phyloP scores from a whole-genome alignment of 2,888 invertebrate genomes.

The Hirtodrosophila histrioides region DNA sequence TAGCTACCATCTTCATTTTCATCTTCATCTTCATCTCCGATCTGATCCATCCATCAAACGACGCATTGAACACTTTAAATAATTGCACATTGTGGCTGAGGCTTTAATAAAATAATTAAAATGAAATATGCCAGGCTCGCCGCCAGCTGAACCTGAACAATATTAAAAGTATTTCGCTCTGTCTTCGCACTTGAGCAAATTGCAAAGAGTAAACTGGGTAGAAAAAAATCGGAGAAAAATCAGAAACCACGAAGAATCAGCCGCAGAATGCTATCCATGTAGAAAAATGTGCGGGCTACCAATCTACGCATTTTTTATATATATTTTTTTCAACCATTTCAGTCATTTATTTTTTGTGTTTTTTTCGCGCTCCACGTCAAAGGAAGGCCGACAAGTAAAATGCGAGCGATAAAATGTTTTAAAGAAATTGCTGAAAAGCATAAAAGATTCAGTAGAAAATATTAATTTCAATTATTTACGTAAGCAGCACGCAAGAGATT shows the following conservation, averaged over 20 bases:
- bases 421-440: constrained; percentile 57
- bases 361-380: constrained; percentile 46
- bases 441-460: constrained; percentile 62
- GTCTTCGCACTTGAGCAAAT: constrained; percentile 54
- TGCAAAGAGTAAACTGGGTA: constrained; percentile 20
- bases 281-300: constrained; percentile 75
- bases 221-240: constrained; percentile 1
- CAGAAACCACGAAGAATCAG: constrained; percentile 37
- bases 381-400: constrained; percentile 60
- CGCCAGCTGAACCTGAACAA: constrained; percentile 31
- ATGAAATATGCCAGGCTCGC: constrained; percentile 61
- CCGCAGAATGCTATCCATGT: constrained; percentile 60
- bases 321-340: constrained; percentile 37
- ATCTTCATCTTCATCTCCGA: constrained; percentile 8
- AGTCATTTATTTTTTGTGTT: constrained; percentile 28
- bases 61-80: constrained; percentile 62
- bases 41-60: constrained; percentile 25
- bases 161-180: constrained; percentile 41
- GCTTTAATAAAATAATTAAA: constrained; percentile 77
- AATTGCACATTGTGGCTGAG: constrained; percentile 60
- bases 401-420: constrained; percentile 66
- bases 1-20: not conserved
- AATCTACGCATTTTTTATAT: constrained; percentile 79
- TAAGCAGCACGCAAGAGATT: constrained; percentile 33
- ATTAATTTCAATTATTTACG: constrained; percentile 79